phyloP scores from a whole-genome alignment of 1,140 invertebrate species.

The Drosophila albomicans region DNA sequence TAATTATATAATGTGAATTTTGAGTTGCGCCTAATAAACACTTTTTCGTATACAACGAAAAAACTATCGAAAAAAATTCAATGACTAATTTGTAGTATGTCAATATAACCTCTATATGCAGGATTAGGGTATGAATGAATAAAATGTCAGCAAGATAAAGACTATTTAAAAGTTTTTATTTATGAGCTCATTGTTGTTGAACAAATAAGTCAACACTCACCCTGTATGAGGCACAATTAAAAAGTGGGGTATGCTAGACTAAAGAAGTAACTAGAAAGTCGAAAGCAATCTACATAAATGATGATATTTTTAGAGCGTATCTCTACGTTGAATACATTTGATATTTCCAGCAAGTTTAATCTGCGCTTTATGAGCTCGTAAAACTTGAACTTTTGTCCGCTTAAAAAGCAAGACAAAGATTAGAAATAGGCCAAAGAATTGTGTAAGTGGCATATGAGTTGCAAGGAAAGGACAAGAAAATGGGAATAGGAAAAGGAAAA shows the following conservation, averaged over 20 bases:
- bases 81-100: background rate
- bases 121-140: background rate
- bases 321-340: background rate
- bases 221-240: background rate
- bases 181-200: background rate
- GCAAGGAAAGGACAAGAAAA: background rate
- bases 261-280: background rate
- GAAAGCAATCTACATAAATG: background rate
- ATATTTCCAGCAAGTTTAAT: background rate
- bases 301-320: background rate
- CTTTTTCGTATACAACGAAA: too few species aligned
- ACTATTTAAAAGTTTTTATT: background rate
- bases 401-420: slow-evolving; percentile 1
- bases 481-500: background rate
- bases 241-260: background rate
- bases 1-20: too few species aligned
- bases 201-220: background rate
- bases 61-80: too few species aligned
- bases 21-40: too few species aligned
- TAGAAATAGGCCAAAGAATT: slow-evolving; percentile 3
- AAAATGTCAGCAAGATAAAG: background rate
- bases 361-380: slow-evolving; percentile 14
- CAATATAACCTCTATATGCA: background rate
- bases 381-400: slow-evolving; percentile 13
- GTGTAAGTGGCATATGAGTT: slow-evolving; percentile 4